These are phyloP conservation scores for Rhinichthys osculus DNA, from an alignment of 2,797 vertebrate species.

Conservation along the genomic window DNA sequence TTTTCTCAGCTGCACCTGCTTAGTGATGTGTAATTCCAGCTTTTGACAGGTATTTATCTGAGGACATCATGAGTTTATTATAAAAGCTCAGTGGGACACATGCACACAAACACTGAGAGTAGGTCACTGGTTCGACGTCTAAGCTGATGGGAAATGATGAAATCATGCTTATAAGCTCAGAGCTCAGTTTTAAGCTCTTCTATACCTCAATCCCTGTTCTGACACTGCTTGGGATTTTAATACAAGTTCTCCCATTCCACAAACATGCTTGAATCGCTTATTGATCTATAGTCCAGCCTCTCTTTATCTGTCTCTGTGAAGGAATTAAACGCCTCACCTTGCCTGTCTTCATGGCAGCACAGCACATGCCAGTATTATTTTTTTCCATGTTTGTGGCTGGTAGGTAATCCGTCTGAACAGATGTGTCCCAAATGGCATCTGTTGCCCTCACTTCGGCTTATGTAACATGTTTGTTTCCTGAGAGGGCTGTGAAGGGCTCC, in stretches of 20 bases:
- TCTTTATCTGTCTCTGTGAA: constrained; percentile 21
- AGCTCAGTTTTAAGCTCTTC: constrained; percentile 58
- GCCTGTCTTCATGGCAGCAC: constrained; percentile 41
- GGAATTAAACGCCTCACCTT: constrained; percentile 57
- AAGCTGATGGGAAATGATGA: constrained; percentile 60
- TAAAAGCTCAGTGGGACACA: constrained; percentile 47
- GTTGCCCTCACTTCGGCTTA: constrained; percentile 52
- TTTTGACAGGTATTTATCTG: constrained; percentile 65
- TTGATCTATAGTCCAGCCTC: constrained; percentile 37
- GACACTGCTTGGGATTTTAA: constrained; percentile 49
- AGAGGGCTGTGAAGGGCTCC: constrained; percentile 41
- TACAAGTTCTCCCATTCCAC: constrained; percentile 43
- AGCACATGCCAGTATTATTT: constrained; percentile 49
- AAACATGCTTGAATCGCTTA: constrained; percentile 49
- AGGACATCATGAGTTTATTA: constrained; percentile 62
- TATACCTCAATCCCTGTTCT: constrained; percentile 49
- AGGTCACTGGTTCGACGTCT: constrained; percentile 36
- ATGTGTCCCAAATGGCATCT: constrained; percentile 61
- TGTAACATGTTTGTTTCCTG: constrained; percentile 60
- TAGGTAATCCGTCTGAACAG: constrained; percentile 62
- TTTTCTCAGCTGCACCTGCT: constrained; percentile 54
- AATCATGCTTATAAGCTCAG: constrained; percentile 59
- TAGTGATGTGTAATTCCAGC: constrained; percentile 60
- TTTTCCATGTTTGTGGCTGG: constrained; percentile 53
- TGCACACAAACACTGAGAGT: constrained; percentile 37